Evolutionary conservation across 2,113 vertebrate species (phyloP).

Genomic region (Prietella phreatophila): DNA sequence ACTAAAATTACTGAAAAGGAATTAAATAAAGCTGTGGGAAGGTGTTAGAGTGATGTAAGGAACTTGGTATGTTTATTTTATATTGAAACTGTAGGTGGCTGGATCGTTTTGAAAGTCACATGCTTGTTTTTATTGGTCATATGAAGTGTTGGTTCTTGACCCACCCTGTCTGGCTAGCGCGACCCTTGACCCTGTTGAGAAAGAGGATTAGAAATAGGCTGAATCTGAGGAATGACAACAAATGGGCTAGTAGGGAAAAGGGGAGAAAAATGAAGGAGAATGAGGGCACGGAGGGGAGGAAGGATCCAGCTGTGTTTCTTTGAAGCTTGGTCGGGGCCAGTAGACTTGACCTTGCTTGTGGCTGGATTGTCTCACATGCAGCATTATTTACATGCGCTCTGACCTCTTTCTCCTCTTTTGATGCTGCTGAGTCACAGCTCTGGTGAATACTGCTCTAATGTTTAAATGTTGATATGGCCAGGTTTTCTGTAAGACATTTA

Average conservation of each 20-base stretch:
- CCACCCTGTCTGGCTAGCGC: conserved; percentile 51
- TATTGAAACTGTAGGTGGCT: background rate
- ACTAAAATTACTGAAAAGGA: background rate
- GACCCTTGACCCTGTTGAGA: conserved; percentile 56
- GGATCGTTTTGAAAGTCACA: background rate
- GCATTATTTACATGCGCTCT: background rate
- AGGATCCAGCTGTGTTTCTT: conserved; percentile 62
- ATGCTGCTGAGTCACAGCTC: background rate
- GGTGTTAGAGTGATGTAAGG: background rate
- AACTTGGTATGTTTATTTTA: background rate
- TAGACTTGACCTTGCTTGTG: conserved; percentile 66
- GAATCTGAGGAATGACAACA: conserved; percentile 13
- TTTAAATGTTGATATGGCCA: background rate
- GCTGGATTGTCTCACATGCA: conserved; percentile 53
- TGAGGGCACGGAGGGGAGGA: conserved; percentile 47
- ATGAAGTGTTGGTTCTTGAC: conserved; percentile 20
- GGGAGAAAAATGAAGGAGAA: conserved; percentile 59
- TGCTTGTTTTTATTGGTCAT: conserved; percentile 10
- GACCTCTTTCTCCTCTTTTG: background rate
- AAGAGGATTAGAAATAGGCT: conserved; percentile 5
- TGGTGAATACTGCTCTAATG: background rate
- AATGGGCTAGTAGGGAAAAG: background rate
- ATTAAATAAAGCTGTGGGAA: conserved; percentile 4
- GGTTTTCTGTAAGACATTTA: background rate
- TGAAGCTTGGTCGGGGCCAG: conserved; percentile 60